Percentiles rank a stretch among this genome's conserved stretches.
Evolutionary conservation across 2,888 invertebrate genomes (phyloP).

Genomic region (Flexamia atlantica): DNA sequence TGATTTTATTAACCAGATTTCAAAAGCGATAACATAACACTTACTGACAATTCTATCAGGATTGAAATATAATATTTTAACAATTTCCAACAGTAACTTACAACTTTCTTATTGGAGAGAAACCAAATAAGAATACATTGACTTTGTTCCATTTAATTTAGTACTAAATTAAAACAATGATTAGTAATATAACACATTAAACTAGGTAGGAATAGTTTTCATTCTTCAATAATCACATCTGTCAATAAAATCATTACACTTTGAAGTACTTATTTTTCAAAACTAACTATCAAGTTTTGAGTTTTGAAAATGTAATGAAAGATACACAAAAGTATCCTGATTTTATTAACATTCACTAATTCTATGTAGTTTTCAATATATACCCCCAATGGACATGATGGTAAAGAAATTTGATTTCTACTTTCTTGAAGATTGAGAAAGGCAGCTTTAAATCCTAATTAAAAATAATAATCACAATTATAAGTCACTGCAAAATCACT

Average conservation of each 20-base stretch:
- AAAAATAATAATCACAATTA: constrained; percentile 20
- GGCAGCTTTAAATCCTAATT: constrained; percentile 20
- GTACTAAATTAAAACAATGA: background rate
- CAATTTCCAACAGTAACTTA: constrained; percentile 34
- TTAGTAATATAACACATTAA: background rate
- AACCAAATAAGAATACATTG: background rate
- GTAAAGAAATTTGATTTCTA: background rate
- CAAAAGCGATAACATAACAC: constrained; percentile 52
- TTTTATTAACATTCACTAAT: too few species aligned
- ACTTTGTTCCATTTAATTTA: constrained; percentile 32
- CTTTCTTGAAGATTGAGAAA: background rate
- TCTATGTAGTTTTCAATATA: too few species aligned
- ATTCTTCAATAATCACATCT: too few species aligned
- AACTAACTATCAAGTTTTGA: too few species aligned
- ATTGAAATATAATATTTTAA: constrained; percentile 21
- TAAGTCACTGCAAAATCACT: constrained; percentile 47
- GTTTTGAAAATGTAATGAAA: too few species aligned
- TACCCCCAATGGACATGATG: too few species aligned
- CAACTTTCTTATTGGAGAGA: constrained; percentile 26
- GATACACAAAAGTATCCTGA: too few species aligned
- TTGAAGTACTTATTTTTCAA: too few species aligned
- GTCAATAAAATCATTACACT: too few species aligned
- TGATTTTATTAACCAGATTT: constrained; percentile 56
- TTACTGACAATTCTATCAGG: constrained; percentile 35
- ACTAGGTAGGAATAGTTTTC: background rate